Conservation (phyloP, 2,113 vertebrate genomes). For the Xerus inauris region DNA sequence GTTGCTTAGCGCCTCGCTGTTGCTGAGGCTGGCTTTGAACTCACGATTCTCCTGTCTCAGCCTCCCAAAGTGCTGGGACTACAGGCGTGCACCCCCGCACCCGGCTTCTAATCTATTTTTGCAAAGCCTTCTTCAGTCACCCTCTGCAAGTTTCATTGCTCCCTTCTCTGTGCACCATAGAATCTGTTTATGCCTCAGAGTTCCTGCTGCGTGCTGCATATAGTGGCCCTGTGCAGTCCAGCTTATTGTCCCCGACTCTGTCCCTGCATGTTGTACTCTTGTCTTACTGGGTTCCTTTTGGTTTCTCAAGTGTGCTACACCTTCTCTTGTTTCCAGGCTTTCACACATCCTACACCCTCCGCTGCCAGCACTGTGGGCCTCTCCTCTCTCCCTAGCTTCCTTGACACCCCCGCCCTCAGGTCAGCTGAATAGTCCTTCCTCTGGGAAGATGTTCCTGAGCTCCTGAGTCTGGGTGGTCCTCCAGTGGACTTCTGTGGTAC, state of each 20-base stretch:
- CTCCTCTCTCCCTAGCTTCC: neutral
- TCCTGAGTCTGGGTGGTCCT: neutral
- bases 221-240: neutral
- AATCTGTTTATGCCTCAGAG: fast-evolving
- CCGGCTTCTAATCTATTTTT: no score
- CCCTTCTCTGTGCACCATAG: neutral
- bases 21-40: no score
- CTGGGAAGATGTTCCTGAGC: neutral
- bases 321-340: neutral
- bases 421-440: neutral
- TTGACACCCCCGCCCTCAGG: neutral
- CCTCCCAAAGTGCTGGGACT: no score
- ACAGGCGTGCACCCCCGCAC: no score
- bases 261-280: no score
- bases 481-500: neutral
- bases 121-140: neutral
- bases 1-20: no score
- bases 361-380: fast-evolving
- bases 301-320: neutral
- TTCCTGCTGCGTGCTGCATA: fast-evolving
- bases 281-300: neutral
- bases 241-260: neutral
- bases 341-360: neutral
- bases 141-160: neutral
- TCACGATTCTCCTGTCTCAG: no score